These are phyloP conservation scores for Lasioglossum baleicum DNA, from an alignment of 1,140 invertebrate genomes.

Conservation along the genomic window DNA sequence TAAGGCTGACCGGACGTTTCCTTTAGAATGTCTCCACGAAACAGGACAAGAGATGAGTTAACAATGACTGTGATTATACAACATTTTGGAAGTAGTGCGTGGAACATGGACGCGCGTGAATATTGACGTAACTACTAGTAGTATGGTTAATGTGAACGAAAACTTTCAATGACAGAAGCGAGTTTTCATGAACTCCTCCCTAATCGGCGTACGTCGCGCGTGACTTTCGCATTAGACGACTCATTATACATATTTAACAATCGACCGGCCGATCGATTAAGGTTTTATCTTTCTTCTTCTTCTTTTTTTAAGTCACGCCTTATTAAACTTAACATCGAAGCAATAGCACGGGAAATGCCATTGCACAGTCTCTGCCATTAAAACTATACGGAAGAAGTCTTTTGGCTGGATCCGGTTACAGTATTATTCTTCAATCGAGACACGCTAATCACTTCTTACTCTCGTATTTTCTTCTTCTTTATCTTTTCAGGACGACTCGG, in stretches of 20 bases:
- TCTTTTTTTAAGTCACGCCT: conserved; percentile 22
- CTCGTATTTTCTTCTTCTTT: neutral
- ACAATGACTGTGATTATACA: conserved; percentile 34
- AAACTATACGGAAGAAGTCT: conserved; percentile 62
- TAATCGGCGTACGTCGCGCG: neutral
- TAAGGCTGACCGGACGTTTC: conserved; percentile 52
- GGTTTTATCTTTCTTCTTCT: neutral
- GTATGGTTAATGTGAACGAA: conserved; percentile 40
- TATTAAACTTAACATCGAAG: conserved; percentile 57
- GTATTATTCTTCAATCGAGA: conserved; percentile 27
- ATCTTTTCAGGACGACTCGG: neutral
- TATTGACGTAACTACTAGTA: conserved; percentile 33
- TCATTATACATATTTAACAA: conserved; percentile 36
- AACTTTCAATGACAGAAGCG: conserved; percentile 42
- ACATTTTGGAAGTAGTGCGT: conserved; percentile 33
- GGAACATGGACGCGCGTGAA: conserved; percentile 35
- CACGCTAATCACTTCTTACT: neutral
- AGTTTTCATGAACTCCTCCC: conserved; percentile 12
- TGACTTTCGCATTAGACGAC: conserved; percentile 11
- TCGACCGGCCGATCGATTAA: conserved; percentile 28
- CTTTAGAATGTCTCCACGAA: conserved; percentile 42
- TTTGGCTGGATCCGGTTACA: conserved; percentile 56
- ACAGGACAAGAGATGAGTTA: conserved; percentile 44
- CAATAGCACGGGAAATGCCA: conserved; percentile 58
- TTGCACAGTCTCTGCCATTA: conserved; percentile 64